Evolutionary conservation across 2,113 vertebrate genomes (phyloP).

Genomic region (Naja naja): DNA sequence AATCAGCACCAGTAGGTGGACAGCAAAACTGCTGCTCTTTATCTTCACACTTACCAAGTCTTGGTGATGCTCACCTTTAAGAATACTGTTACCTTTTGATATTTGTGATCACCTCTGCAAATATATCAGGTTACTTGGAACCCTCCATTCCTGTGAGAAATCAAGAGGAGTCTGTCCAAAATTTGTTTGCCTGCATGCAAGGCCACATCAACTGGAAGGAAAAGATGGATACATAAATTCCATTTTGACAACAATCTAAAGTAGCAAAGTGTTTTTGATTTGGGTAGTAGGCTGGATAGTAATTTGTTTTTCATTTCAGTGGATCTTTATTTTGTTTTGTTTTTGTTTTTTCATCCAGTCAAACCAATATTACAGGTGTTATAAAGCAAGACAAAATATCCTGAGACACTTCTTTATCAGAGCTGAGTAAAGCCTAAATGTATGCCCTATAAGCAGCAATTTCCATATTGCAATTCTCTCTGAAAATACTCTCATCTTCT

Average conservation of each 20-base stretch:
- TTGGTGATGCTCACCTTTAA: not conserved
- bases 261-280: not conserved
- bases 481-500: not conserved
- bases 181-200: not conserved
- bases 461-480: not conserved
- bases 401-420: not conserved
- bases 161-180: not conserved
- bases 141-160: not conserved
- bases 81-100: not conserved
- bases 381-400: not conserved
- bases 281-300: not conserved
- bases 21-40: not conserved
- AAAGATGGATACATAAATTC: not conserved
- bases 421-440: not conserved
- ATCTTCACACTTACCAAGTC: not conserved
- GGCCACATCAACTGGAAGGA: not conserved
- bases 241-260: not conserved
- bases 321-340: not conserved
- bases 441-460: not conserved
- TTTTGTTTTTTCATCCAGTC: not conserved
- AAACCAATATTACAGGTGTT: not conserved
- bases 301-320: not conserved
- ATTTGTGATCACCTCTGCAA: not conserved
- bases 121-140: not conserved
- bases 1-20: not conserved